Percentiles rank a stretch among this genome's conserved stretches.
Evolutionary conservation across 2,113 vertebrate species (phyloP).

Genomic region (Thryonomys swinderianus): DNA sequence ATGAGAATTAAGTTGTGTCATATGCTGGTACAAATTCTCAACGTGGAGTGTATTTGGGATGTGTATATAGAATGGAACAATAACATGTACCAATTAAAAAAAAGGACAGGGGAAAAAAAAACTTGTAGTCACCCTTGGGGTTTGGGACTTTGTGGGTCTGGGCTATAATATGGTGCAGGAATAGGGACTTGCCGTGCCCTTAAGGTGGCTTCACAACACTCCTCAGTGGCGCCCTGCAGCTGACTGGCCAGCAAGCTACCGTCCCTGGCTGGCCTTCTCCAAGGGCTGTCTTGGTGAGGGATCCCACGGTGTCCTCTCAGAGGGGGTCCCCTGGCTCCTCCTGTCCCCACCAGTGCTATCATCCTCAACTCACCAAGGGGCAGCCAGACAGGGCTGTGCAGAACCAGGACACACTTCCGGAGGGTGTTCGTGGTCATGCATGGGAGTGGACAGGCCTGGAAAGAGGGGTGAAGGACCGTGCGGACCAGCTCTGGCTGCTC

Average conservation of each 20-base stretch:
- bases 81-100: too few species aligned
- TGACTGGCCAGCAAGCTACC: background rate
- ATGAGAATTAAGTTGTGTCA: too few species aligned
- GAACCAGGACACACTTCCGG: background rate
- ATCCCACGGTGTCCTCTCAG: background rate
- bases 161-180: background rate
- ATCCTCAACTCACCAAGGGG: background rate
- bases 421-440: background rate
- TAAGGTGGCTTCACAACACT: background rate
- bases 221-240: background rate
- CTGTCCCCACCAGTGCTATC: background rate
- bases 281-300: background rate
- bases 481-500: background rate
- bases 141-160: background rate
- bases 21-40: too few species aligned
- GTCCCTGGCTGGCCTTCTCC: background rate
- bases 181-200: background rate
- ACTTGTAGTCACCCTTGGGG: background rate
- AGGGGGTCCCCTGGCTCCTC: too few species aligned
- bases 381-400: background rate
- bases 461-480: rapidly evolving
- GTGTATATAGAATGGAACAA: too few species aligned
- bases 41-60: too few species aligned
- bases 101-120: too few species aligned
- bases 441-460: background rate